Conservation (phyloP, 2,113 vertebrate genomes). For the Micromys minutus region DNA sequence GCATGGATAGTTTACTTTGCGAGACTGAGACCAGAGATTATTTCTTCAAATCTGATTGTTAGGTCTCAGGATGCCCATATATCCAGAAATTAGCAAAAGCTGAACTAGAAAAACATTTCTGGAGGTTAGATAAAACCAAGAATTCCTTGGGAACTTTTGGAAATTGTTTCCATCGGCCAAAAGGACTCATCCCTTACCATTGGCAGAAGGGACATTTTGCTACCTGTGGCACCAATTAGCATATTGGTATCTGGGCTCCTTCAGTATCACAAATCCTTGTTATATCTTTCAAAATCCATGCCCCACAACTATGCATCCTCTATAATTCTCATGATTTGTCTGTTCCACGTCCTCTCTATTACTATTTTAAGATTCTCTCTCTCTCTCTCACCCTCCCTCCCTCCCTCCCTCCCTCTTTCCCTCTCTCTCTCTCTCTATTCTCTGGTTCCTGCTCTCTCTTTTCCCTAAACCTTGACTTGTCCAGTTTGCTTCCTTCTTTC, state of each 20-base stretch:
- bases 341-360: not conserved
- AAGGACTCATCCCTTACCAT: not conserved
- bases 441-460: not conserved
- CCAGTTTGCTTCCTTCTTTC: not conserved
- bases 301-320: not conserved
- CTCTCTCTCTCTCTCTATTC: not conserved
- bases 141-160: not conserved
- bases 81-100: not conserved
- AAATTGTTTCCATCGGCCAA: not conserved
- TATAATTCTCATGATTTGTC: too few relatives aligned
- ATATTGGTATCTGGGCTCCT: not conserved
- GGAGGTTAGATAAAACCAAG: not conserved
- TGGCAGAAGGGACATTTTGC: not conserved
- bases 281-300: not conserved
- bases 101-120: not conserved
- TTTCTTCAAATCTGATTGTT: not conserved
- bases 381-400: not conserved
- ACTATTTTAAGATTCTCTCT: not conserved
- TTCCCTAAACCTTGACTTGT: not conserved
- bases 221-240: not conserved
- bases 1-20: not conserved
- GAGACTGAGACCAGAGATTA: not conserved
- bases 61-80: not conserved
- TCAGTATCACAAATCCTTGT: not conserved
- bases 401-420: too few relatives aligned